Base-by-base conservation (phyloP, 64 coral and sea anemone species). In the Actinia tenebrosa region DNA sequence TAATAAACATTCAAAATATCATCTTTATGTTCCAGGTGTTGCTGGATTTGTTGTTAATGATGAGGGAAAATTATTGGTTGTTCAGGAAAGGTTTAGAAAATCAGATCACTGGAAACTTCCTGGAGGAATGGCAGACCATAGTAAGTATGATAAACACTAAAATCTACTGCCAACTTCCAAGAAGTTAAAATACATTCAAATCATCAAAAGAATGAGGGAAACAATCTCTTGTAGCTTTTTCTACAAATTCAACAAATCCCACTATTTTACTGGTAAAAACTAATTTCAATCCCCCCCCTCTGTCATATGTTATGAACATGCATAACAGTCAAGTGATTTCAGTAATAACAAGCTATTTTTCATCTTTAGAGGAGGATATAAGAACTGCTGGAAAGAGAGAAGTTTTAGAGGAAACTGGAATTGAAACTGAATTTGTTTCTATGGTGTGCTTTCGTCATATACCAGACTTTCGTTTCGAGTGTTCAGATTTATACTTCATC, bases 321-420 rank as follows among this genome's bases (percentile, higher is more conserved):
- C 30, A 0, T 37, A 37, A 37, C 0, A 37, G 30, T 37, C 30
- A 37, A 37, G 30, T 37, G 1, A 37, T 37, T 37, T 37, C 30
- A 37, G 30, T 37, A 37, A 37, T 37, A 37, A 0, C 30, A 37
- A 37, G 30, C 30, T 37, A 37, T 66, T 66, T 5, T 66, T 66
- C 6, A 10, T 37, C 42, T 62, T 89, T 47, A 96, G 94, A 83
- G 1, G 94, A 96, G 45, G 87, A 90, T 22, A 96, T 96, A 64
- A 85, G 88, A 90, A 69, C 80, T 46, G 88, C 94, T 26, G 94
- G 82, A 10, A 92, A 80, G 83, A 96, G 94, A 87, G 94, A 96
- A 44, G 94, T 96, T 2, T 83, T 92, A 37, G 94, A 96, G 45
- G 94, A 96, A 88, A 96, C 94, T 81, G 94, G 94, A 16, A 89